Evolutionary conservation across 2,797 vertebrate species (phyloP), one percentile per base, ranked within the genome.

Genomic region (Artibeus lituratus): DNA sequence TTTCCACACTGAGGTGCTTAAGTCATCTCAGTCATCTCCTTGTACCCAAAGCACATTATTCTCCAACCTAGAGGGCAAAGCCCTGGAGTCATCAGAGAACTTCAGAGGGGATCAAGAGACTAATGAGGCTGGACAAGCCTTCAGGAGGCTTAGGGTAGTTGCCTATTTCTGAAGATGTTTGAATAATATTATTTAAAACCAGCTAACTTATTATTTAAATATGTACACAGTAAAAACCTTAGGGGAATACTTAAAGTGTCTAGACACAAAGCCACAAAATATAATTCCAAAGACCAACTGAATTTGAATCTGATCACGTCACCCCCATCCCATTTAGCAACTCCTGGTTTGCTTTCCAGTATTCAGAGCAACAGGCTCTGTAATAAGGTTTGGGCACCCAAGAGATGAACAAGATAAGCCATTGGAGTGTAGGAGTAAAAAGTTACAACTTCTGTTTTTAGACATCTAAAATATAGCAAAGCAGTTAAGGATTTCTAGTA

Each of bases 201-300:
- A 70, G 73, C 11, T 77, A 74, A 81, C 67, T 85, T 84, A 69
- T 62, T 92, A 90, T 74, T 95, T 90, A 90, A 91, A 73, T 88
- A 91, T 18, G 22, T 42, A 87, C 26, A 87, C 59, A 81, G 18
- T 78, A 57, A 91, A 95, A 76, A 85, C 29, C 21, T 47, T 72
- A 67, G 26, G 70, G 32, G 76, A 76, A 87, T n/a, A 84, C 26
- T 87, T 84, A 55, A 91, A 62, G 21, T 87, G 26, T 90, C 47
- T 90, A 92, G 87, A 85, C 76, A 94, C 47, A 95, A 93, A 93
- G 47, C n/a, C 74, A 95, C 84, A 94, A 97, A 87, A 96, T 65
- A 70, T 18, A 92, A 90, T 83, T 57, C 78, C 84, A 49, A 85
- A 93, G 72, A 87, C 70, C 78, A 96, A 87, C 3, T 93, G 19